Evolutionary conservation across 2,888 invertebrate species (phyloP).

Genomic region (Physocephala rufipes): DNA sequence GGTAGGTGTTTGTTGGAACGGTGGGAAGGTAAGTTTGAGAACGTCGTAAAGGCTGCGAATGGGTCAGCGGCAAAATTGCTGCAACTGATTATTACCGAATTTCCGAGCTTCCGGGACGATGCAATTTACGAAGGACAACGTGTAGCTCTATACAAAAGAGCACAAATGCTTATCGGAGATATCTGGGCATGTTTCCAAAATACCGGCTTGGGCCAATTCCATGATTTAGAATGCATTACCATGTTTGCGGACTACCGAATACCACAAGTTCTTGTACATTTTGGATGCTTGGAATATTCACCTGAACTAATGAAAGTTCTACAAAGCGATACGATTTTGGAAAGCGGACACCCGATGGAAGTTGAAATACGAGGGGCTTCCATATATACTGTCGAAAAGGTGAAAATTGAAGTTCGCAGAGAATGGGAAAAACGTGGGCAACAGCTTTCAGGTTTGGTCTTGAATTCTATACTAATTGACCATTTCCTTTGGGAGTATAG

Average conservation of each 20-base stretch:
- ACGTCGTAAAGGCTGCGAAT: constrained; percentile 77
- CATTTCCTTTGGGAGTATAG: constrained; percentile 95
- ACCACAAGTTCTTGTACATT: constrained; percentile 89
- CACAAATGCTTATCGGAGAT: constrained; percentile 92
- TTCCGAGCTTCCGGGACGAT: constrained; percentile 89
- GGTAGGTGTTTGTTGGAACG: constrained; percentile 75
- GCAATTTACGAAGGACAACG: constrained; percentile 74
- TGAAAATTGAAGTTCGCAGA: constrained; percentile 57
- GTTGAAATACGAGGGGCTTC: constrained; percentile 94
- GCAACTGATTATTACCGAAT: constrained; percentile 79
- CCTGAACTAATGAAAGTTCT: constrained; percentile 74
- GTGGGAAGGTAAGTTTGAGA: constrained; percentile 83
- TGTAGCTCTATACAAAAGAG: constrained; percentile 88
- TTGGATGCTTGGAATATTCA: constrained; percentile 82
- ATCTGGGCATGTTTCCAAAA: constrained; percentile 88
- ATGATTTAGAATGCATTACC: constrained; percentile 85
- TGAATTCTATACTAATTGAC: constrained; percentile 87
- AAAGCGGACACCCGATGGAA: constrained; percentile 80
- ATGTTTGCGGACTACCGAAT: constrained; percentile 99
- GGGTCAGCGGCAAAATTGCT: constrained; percentile 81
- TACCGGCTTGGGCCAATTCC: constrained; percentile 78
- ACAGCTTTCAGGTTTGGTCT: constrained; percentile 63
- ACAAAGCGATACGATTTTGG: constrained; percentile 70
- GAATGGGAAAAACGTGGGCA: constrained; percentile 50
- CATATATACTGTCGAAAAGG: constrained; percentile 84